Conservation (phyloP, 2,797 vertebrate genomes). For the Onychomys arenicola region DNA sequence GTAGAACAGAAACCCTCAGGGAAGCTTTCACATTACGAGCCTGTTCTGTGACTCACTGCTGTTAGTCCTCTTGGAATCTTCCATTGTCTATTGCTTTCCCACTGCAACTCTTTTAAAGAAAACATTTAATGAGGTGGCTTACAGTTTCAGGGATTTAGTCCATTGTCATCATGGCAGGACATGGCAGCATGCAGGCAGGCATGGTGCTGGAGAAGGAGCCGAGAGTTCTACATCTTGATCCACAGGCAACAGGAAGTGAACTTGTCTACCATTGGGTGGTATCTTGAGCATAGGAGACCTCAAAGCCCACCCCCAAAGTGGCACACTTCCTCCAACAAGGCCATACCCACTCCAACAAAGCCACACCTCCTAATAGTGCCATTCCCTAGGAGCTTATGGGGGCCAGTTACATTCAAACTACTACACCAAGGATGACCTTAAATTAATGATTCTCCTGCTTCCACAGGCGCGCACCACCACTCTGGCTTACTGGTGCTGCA, state of each 20-base stretch:
- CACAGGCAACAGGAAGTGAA: background rate
- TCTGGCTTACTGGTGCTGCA: background rate
- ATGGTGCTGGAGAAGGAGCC: background rate
- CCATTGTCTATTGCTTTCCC: slow-evolving; percentile 92
- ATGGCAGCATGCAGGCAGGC: background rate
- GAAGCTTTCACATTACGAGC: slow-evolving; percentile 86
- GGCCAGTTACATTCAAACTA: background rate
- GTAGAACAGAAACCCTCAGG: slow-evolving; percentile 91
- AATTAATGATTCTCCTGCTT: background rate
- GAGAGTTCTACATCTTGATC: background rate
- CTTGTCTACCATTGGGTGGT: background rate
- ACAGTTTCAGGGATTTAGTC: background rate
- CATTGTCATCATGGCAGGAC: background rate
- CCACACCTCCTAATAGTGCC: background rate
- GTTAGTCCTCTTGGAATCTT: slow-evolving; percentile 75
- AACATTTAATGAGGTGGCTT: background rate
- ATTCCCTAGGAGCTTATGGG: background rate
- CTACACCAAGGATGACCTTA: background rate
- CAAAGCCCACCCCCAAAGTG: background rate
- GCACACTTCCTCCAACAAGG: background rate
- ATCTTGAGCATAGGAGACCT: background rate
- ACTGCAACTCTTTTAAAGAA: background rate
- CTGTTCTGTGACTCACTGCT: slow-evolving; percentile 80
- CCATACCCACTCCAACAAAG: background rate
- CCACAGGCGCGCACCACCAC: background rate